Conservation (phyloP, 2,113 vertebrate species). For the Dissostichus mawsoni region DNA sequence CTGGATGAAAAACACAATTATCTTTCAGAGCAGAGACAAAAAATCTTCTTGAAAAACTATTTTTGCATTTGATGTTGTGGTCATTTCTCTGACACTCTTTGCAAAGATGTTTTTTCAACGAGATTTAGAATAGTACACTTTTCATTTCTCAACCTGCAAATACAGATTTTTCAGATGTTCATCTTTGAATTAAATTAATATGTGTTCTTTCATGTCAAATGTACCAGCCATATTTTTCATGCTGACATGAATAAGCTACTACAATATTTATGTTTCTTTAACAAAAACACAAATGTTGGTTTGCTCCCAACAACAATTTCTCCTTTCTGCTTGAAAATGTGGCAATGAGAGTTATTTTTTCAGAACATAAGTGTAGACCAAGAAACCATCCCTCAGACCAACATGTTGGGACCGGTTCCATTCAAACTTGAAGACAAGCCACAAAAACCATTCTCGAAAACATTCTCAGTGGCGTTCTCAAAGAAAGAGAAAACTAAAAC, state of each 20-base stretch:
- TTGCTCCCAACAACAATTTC: not conserved
- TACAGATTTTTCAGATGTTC: not conserved
- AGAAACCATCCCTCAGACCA: not conserved
- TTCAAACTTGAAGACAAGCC: not conserved
- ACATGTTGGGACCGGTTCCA: not conserved
- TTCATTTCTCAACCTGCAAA: not conserved
- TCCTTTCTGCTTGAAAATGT: not conserved
- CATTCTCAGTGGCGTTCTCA: not conserved
- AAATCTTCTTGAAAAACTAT: not conserved
- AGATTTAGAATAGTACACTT: not conserved
- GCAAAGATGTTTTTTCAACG: not conserved
- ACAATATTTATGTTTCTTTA: not conserved
- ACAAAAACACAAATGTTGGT: not conserved
- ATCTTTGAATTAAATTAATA: not conserved
- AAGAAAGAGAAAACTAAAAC: no score
- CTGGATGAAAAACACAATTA: not conserved
- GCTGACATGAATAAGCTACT: no score
- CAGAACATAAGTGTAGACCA: not conserved
- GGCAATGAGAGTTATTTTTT: not conserved
- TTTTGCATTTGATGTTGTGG: not conserved
- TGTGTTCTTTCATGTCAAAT: not conserved
- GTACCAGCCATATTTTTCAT: not conserved
- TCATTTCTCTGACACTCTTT: not conserved
- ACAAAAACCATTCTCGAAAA: not conserved
- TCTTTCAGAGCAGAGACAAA: not conserved